Evolutionary conservation across 2,797 vertebrate species (phyloP).

Genomic region (Kryptolebias ocellatus): DNA sequence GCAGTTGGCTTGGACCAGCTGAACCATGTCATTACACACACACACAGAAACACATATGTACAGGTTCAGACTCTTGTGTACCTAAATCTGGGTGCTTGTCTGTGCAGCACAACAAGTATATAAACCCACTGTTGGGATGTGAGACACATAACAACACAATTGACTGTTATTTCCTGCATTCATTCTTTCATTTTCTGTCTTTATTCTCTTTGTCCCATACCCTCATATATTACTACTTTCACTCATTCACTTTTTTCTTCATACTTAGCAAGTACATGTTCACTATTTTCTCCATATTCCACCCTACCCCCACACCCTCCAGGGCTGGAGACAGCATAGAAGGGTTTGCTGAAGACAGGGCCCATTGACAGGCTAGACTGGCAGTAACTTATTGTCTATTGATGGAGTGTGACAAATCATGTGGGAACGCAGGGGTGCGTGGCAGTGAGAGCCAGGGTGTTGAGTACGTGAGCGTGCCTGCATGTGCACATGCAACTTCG

Average conservation of each 20-base stretch:
- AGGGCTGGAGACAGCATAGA: constrained; percentile 59
- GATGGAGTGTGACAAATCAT: constrained; percentile 95
- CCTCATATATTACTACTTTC: constrained; percentile 23
- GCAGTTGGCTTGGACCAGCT: constrained; percentile 67
- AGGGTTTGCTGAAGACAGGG: constrained; percentile 86
- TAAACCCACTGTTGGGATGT: constrained; percentile 48
- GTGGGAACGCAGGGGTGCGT: constrained; percentile 85
- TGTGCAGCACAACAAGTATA: constrained; percentile 40
- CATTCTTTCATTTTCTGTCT: constrained; percentile 27
- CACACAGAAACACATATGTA: constrained; percentile 22
- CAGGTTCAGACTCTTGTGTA: constrained; percentile 42
- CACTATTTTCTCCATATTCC: constrained; percentile 38
- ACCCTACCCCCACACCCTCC: constrained; percentile 36
- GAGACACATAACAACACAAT: constrained; percentile 49
- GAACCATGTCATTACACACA: constrained; percentile 57
- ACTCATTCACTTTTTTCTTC: constrained; percentile 28
- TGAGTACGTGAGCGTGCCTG: constrained; percentile 73
- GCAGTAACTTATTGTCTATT: constrained; percentile 98
- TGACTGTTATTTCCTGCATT: constrained; percentile 51
- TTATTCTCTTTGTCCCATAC: constrained; percentile 40
- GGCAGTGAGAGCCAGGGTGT: constrained; percentile 80
- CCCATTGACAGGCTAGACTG: constrained; percentile 90
- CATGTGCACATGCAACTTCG: constrained; percentile 60
- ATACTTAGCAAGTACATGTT: constrained; percentile 37
- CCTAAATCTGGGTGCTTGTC: constrained; percentile 56